Evolutionary conservation across 2,888 invertebrate species (phyloP), one percentile per base, ranked within the genome.

Genomic region (Archaeoteleia sp.): DNA sequence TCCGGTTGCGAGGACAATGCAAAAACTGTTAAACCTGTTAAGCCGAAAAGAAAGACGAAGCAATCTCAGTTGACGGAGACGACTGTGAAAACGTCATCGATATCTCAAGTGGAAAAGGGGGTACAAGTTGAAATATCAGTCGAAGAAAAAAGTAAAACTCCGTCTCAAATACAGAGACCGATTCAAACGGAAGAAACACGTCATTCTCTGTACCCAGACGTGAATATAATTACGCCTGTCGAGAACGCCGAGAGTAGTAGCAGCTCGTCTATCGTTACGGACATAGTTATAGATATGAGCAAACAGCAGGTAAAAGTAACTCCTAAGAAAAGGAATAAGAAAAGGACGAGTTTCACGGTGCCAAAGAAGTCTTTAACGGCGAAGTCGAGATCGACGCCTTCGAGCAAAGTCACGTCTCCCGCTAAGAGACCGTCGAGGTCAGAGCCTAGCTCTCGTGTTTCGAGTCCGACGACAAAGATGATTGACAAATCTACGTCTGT

Each of bases 201-300:
- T 8, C 63, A 72, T 51, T 75, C 73, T 0, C 39, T 81, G 3
- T 82, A 84, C 49, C 82, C 84, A 15, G 58, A 72, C 8, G 69
- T 84, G 1, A 79, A 73, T 6, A 67, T 84, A n/a, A 51, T 82
- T 1, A 74, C 74, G 1, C 75, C 77, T 6, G 76, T 73, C 10
- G 70, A 68, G 5, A 70, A 71, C 10, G 62, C 65, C 0, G 74
- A 72, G 23, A 80, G 73, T 17, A 69, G 70, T 27, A 74, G 75
- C 2, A 55, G 68, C 3, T 73, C 70, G 2, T 77, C 78, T 0
- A 55, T 70, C 1, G 55, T 74, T n/a, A 73, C 74, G 1, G 78
- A 76, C 0, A 70, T 79, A 5, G 57, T 80, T 0, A 80, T 81
- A 13, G 80, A 84, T 12, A 65, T 78, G 1, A 74, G 75, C 1